Conservation (phyloP, 2,888 invertebrate genomes). For the Dastarcus helophoroides region DNA sequence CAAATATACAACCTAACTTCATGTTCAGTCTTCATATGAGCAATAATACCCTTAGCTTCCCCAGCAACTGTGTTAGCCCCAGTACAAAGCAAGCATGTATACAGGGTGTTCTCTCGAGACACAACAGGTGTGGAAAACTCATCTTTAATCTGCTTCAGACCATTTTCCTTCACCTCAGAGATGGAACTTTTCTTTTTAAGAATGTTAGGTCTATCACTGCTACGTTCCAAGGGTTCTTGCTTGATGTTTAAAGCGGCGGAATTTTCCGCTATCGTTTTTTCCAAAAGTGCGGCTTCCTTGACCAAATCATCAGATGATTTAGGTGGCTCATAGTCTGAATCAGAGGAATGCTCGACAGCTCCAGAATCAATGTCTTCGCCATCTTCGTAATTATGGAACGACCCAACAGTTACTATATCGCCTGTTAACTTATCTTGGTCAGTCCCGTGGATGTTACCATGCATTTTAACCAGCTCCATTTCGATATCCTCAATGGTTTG, state of each 20-base stretch:
- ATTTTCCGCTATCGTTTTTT: constrained; percentile 18
- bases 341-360: constrained; percentile 29
- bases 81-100: constrained; percentile 45
- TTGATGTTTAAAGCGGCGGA: constrained; percentile 5
- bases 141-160: constrained; percentile 18
- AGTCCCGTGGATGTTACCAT: constrained; percentile 17
- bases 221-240: constrained; percentile 10
- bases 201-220: constrained; percentile 29
- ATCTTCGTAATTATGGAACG: constrained; percentile 15
- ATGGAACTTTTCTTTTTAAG: constrained; percentile 22
- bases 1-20: constrained; percentile 58
- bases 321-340: constrained; percentile 30
- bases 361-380: constrained; percentile 27
- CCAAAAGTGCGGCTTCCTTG: constrained; percentile 24
- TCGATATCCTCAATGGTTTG: constrained; percentile 33
- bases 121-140: constrained; percentile 21
- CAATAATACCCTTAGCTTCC: constrained; percentile 48
- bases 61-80: constrained; percentile 34
- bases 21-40: constrained; percentile 51
- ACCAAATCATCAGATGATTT: constrained; percentile 18
- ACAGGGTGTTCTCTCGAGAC: constrained; percentile 18
- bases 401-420: constrained; percentile 14
- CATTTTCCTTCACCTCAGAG: constrained; percentile 3
- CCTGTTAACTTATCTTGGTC: constrained; percentile 11
- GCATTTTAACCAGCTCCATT: constrained; percentile 32